Evolutionary conservation across 1,140 invertebrate species (phyloP), one percentile per base, ranked within the genome.

Genomic region (Eupeodes corollae): DNA sequence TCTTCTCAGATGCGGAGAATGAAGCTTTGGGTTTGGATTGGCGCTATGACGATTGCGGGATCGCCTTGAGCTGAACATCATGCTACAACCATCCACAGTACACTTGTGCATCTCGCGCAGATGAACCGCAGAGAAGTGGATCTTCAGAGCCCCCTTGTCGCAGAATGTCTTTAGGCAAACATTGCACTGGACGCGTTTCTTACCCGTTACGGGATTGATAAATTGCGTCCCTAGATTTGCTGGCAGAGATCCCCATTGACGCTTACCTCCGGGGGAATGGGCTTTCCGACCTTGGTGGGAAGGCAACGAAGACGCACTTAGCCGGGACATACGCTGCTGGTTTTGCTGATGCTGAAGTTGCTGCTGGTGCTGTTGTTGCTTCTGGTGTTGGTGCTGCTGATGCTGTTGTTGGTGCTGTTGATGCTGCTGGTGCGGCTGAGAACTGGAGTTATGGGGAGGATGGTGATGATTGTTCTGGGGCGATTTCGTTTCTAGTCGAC

Each of bases 91-190:
- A 59, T 93, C 88, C 1, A 99, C 92, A 1, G 94, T 97, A 67
- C 96, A 99, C 68, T 93, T 94, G 70, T 99, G 96, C 95, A 99
- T 99, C 74, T 99, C 97, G 15, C 91, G 80, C 47, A 99, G 69
- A 70, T 99, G 97, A 6, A 99, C 97, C 0, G 97, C 96, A 40
- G 93, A 98, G 64, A 98, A 99, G 66, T 99, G 97, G 18, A 99
- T 99, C 72, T 99, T 99, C 1, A 99, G 75, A 1, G 97, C 97
- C 44, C 94, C 94, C 74, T 99, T 99, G 75, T 99, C 97, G 76
- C 97, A 99, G 73, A 99, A 99, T 26, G 95, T 98, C 70, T 99
- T 98, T 44, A 97, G 75, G 65, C 97, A 99, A 31, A 95, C 92
- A 59, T 95, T 93, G 70, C 97, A 99, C 62, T 98, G 90, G 6